A percentile compares a stretch with the other conserved stretches of the same genome.
These are phyloP conservation scores for Hemiprocne comata DNA, from an alignment of 2,113 vertebrate genomes.

Conservation along the genomic window DNA sequence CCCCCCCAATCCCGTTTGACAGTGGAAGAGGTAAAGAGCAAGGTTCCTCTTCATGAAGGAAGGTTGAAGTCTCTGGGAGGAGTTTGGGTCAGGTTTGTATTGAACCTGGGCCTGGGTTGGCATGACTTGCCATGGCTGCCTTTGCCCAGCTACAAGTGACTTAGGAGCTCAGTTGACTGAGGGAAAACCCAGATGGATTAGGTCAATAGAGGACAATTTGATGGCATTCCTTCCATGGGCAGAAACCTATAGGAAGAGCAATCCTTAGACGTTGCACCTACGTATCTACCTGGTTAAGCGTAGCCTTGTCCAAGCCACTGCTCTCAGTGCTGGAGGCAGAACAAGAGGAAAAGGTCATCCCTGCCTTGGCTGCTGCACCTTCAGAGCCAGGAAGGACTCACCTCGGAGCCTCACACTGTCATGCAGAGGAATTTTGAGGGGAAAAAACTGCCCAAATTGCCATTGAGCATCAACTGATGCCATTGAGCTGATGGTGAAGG, in stretches of 20 bases:
- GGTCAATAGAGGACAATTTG: neutral
- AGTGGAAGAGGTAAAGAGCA: neutral
- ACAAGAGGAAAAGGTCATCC: neutral
- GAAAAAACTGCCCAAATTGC: neutral
- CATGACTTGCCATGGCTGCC: neutral
- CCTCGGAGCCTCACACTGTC: neutral
- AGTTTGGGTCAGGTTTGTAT: accelerated
- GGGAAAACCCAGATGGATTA: neutral
- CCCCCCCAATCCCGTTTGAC: neutral
- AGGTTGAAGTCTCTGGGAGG: neutral
- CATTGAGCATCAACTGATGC: neutral
- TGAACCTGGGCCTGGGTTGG: neutral
- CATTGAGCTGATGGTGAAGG: neutral
- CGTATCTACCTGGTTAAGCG: accelerated
- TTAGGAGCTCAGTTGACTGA: neutral
- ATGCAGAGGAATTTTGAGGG: neutral
- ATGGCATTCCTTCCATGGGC: neutral
- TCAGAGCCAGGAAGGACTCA: neutral
- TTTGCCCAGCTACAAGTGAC: neutral
- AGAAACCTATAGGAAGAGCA: neutral
- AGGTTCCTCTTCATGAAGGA: neutral
- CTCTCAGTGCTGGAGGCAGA: neutral
- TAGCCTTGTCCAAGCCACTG: neutral
- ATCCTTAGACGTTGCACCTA: neutral
- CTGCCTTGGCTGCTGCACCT: neutral